Base-by-base conservation (phyloP, 2,797 vertebrate genomes). In the Sardinella longiceps region DNA sequence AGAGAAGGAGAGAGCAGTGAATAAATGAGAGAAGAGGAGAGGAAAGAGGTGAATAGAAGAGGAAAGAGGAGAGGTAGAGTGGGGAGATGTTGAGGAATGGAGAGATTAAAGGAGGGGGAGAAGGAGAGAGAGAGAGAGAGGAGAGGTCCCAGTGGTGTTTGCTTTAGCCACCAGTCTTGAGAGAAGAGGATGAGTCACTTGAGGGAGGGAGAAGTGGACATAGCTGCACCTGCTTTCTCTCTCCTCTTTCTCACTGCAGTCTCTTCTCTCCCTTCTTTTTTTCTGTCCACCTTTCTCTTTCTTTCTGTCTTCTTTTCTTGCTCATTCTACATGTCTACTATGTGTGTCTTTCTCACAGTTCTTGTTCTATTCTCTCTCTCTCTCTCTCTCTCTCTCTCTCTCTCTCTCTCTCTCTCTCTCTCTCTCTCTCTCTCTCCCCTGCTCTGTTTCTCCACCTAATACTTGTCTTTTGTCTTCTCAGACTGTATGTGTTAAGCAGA, bases 401-500 rank as follows among this genome's bases (percentile, higher is more conserved):
- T 33, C 63, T 18, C 30, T 70, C 63, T 33, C 63, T 70, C 63
- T 18, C 30, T 33, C 63, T 33, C 30, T 70, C 63, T 70, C 30
- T 74, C 60, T 50, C 81, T 48, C 77, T 50, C 56, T 80, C 83
- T 23, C 15, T 56, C 33, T 37, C 33, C 14, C 33, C 30, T 25
- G 60, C 28, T 63, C 20, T 23, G 20, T 20, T 56, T 56, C 20
- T 56, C 58, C 37, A 63, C 9, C 50, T 2, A 43, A 30, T 58
- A 0, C 46, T 45, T 45, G 46, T 83, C 39, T 81, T 66, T 58
- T 87, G 82, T 88, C 84, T 81, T 84, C 84, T 85, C 33, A 14
- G 53, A 12, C 10, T 37, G 33, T 39, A 2, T 86, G 88, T 90
- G 90, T 92, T 93, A 92, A 93, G 93, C 92, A 87, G 90, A 88